Percentiles rank a stretch among this genome's conserved stretches.
These are phyloP conservation scores for Linyphia triangularis DNA, from an alignment of 2,888 invertebrate genomes.

Conservation along the genomic window DNA sequence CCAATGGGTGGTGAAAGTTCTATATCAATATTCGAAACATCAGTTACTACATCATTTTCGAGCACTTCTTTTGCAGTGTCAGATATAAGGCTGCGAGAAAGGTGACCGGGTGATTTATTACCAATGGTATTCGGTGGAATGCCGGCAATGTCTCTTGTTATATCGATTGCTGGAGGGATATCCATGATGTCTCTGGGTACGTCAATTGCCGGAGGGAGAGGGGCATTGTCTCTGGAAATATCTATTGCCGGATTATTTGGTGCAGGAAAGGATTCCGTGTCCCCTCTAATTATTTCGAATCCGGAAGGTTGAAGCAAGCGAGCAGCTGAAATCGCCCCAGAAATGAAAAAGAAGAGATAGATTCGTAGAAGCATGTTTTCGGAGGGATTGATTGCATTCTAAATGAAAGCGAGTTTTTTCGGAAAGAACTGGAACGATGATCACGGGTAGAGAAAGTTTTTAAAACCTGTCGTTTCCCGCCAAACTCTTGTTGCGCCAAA, in stretches of 20 bases:
- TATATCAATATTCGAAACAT: neutral
- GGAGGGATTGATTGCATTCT: slow-evolving; percentile 49
- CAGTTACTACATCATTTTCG: too few species aligned
- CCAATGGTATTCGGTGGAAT: neutral
- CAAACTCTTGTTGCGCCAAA: too few species aligned
- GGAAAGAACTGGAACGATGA: slow-evolving; percentile 44
- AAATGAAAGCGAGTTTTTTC: slow-evolving; percentile 53
- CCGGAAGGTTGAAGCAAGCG: neutral
- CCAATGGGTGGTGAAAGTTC: neutral
- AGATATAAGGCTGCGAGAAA: neutral
- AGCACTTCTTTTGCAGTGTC: neutral
- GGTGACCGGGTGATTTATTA: neutral
- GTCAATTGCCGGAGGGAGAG: neutral
- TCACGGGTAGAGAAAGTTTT: slow-evolving; percentile 29
- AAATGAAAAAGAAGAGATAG: neutral
- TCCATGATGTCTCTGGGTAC: neutral
- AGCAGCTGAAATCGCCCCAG: neutral
- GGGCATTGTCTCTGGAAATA: neutral
- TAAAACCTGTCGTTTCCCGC: slow-evolving; percentile 23
- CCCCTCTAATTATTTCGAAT: slow-evolving; percentile 12
- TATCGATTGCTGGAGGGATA: neutral
- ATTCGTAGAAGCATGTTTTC: slow-evolving; percentile 42
- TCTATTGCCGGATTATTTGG: neutral
- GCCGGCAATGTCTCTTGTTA: neutral
- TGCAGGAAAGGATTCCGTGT: neutral